Conservation (phyloP, 2,888 invertebrate genomes). For the Eupithecia centaureata region DNA sequence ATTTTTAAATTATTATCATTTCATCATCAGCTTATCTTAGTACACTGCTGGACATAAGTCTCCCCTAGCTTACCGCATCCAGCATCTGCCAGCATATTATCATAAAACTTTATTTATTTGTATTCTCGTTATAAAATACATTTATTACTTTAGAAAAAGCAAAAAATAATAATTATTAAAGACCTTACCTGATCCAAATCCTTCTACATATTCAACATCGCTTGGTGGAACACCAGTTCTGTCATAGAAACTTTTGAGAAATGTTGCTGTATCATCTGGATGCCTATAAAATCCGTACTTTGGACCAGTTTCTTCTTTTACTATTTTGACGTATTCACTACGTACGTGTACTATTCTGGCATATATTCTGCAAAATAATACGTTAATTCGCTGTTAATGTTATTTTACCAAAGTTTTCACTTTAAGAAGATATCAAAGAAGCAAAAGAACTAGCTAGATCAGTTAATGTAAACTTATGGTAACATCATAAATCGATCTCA, state of each 20-base stretch:
- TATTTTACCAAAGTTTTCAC: background rate
- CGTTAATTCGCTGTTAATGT: background rate
- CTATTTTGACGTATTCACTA: constrained; percentile 44
- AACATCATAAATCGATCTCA: too few species aligned
- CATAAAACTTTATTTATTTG: too few species aligned
- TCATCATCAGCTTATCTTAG: too few species aligned
- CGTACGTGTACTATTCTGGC: constrained; percentile 53
- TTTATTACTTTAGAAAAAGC: too few species aligned
- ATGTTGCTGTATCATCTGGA: constrained; percentile 43
- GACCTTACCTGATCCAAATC: constrained; percentile 85
- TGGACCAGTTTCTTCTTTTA: constrained; percentile 40
- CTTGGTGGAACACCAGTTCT: constrained; percentile 84
- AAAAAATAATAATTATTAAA: background rate
- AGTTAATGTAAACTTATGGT: too few species aligned
- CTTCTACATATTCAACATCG: constrained; percentile 86
- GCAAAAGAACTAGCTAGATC: too few species aligned
- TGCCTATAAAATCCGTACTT: constrained; percentile 50
- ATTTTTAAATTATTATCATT: too few species aligned
- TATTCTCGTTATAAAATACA: too few species aligned
- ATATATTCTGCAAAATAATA: constrained; percentile 50
- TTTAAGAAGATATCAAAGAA: too few species aligned
- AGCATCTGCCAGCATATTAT: too few species aligned
- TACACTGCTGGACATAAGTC: too few species aligned
- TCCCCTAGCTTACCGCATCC: too few species aligned
- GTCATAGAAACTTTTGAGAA: constrained; percentile 71